Conservation (phyloP, 1,140 invertebrate species). For the Zaprionus ornatus region DNA sequence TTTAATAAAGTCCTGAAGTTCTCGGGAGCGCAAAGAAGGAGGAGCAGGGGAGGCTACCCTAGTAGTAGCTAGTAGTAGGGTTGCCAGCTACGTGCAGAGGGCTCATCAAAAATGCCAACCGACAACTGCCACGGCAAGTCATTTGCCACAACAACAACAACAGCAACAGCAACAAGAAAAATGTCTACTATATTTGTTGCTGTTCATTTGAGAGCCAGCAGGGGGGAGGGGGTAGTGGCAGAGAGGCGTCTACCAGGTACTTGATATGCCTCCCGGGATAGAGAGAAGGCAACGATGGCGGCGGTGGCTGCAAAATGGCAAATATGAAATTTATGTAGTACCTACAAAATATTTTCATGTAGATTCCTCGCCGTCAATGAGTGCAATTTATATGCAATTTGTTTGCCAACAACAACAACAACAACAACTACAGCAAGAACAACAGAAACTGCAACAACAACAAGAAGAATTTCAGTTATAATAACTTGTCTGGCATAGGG, state of each 20-base stretch:
- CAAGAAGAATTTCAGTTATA: not conserved
- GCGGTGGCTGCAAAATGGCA: slow-evolving; percentile 31
- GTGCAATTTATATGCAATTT: slow-evolving; percentile 77
- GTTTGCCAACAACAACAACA: slow-evolving; percentile 35
- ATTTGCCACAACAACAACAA: slow-evolving; percentile 50
- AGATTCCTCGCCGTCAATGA: slow-evolving; percentile 65
- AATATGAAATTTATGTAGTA: slow-evolving; percentile 67
- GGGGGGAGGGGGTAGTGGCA: not conserved
- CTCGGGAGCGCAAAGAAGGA: not conserved
- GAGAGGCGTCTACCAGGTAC: slow-evolving; percentile 3
- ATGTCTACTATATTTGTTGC: slow-evolving; percentile 34
- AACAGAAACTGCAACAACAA: slow-evolving; percentile 4
- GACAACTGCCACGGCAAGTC: slow-evolving; percentile 52
- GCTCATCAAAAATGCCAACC: slow-evolving; percentile 75
- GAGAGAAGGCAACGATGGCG: not conserved
- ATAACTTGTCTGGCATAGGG: not conserved
- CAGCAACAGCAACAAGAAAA: slow-evolving; percentile 33
- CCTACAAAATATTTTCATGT: slow-evolving; percentile 63
- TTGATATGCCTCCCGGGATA: slow-evolving; percentile 36
- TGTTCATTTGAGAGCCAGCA: slow-evolving; percentile 35
- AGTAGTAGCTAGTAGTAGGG: not conserved
- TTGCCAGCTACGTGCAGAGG: slow-evolving; percentile 32
- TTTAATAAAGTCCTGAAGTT: slow-evolving; percentile 69
- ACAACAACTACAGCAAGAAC: slow-evolving; percentile 10
- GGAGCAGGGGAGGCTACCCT: not conserved